phyloP scores from a whole-genome alignment of 2,888 invertebrate genomes.

The Mythimna impura region DNA sequence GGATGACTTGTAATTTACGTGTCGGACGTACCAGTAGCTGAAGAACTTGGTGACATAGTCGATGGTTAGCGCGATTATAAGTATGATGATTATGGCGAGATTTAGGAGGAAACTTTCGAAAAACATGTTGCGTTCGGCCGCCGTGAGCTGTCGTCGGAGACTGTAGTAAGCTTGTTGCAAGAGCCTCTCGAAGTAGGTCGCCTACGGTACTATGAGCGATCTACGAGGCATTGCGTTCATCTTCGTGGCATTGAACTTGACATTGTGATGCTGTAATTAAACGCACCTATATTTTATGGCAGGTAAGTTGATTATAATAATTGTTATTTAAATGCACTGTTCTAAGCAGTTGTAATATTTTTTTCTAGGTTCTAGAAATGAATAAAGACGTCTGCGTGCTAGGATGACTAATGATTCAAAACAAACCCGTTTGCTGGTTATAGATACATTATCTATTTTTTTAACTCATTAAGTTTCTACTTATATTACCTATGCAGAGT shows the following conservation, averaged over 20 bases:
- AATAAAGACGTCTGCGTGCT: constrained; percentile 1
- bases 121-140: constrained; percentile 85
- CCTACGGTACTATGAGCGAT: constrained; percentile 79
- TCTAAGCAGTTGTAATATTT: background rate
- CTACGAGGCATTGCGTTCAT: constrained; percentile 54
- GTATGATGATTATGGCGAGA: constrained; percentile 73
- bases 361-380: constrained; percentile 16
- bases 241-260: constrained; percentile 74
- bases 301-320: constrained; percentile 30
- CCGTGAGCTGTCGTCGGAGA: constrained; percentile 74
- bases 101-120: constrained; percentile 87
- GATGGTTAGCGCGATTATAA: constrained; percentile 81
- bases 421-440: constrained; percentile 15
- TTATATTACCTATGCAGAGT: background rate
- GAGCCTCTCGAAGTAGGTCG: constrained; percentile 76
- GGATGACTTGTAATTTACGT: constrained; percentile 81
- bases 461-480: constrained; percentile 2
- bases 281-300: constrained; percentile 36
- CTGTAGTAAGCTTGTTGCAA: constrained; percentile 74
- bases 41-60: constrained; percentile 88
- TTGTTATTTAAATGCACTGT: background rate
- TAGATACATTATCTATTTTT: background rate
- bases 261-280: constrained; percentile 60
- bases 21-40: constrained; percentile 87
- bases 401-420: background rate